Conservation (phyloP, 2,113 vertebrate genomes). For the Isurus oxyrinchus region DNA sequence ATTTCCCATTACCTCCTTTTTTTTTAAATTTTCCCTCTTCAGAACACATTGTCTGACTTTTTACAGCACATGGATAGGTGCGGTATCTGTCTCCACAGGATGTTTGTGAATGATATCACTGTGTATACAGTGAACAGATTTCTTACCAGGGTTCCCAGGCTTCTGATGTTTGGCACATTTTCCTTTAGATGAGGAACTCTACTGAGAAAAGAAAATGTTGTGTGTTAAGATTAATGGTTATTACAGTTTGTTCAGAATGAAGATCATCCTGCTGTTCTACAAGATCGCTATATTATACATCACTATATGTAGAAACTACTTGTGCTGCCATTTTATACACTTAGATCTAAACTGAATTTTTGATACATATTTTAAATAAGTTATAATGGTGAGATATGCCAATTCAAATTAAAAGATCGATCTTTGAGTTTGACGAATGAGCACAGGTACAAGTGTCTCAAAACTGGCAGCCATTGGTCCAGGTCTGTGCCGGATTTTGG, state of each 20-base stretch:
- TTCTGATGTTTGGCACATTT: not conserved
- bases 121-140: not conserved
- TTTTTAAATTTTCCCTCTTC: not conserved
- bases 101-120: not conserved
- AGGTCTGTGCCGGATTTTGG: too few species aligned
- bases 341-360: not conserved
- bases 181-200: not conserved
- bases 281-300: not conserved
- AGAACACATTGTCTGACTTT: not conserved
- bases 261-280: not conserved
- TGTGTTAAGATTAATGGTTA: not conserved
- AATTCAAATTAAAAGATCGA: not conserved
- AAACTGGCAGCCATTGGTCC: too few species aligned
- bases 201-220: not conserved
- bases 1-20: not conserved
- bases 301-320: not conserved
- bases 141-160: not conserved
- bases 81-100: not conserved
- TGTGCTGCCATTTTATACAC: not conserved
- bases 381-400: not conserved
- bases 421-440: not conserved
- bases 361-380: not conserved
- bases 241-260: not conserved
- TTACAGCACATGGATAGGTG: not conserved
- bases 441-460: too few species aligned